These are phyloP conservation scores for Actinostola sp. DNA, from an alignment of 92 coral and sea anemone species.

Conservation along the genomic window DNA sequence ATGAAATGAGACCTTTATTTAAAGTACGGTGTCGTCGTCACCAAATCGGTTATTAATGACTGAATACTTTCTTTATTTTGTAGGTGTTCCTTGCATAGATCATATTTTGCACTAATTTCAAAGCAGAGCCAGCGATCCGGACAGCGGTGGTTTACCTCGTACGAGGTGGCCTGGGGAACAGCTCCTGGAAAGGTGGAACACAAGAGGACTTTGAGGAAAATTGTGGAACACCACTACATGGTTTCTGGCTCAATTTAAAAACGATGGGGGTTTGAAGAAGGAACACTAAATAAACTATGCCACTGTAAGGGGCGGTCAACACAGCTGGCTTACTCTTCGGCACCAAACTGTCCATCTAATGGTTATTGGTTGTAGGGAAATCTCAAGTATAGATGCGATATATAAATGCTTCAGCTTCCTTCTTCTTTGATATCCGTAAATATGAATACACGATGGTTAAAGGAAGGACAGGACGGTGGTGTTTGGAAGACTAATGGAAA, in stretches of 20 bases:
- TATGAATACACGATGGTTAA: slow-evolving; percentile 65
- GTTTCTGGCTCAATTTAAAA: slow-evolving; percentile 85
- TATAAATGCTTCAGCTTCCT: slow-evolving; percentile 79
- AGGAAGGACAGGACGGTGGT: slow-evolving; percentile 77
- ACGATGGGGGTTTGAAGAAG: slow-evolving; percentile 61
- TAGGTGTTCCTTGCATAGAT: slow-evolving; percentile 82
- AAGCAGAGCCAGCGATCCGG: slow-evolving; percentile 83
- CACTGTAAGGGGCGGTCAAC: slow-evolving; percentile 84
- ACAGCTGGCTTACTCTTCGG: slow-evolving; percentile 88
- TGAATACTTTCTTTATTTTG: not conserved
- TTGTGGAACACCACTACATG: slow-evolving; percentile 82
- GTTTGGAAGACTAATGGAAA: slow-evolving; percentile 88
- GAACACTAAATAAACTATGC: slow-evolving; percentile 77
- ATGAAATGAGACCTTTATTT: too few relatives aligned
- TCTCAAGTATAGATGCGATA: slow-evolving; percentile 83
- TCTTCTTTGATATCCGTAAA: slow-evolving; percentile 91
- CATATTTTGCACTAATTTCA: slow-evolving; percentile 83
- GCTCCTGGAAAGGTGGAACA: slow-evolving; percentile 76
- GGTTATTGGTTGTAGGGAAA: slow-evolving; percentile 94
- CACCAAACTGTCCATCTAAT: slow-evolving; percentile 74
- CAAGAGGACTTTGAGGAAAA: slow-evolving; percentile 83
- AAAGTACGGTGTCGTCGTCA: too few relatives aligned
- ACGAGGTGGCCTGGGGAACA: slow-evolving; percentile 97
- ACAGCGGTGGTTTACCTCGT: slow-evolving; percentile 87
- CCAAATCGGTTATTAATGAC: too few relatives aligned